These are phyloP conservation scores for Petromus typicus DNA, from an alignment of 2,113 vertebrate species.

Conservation along the genomic window DNA sequence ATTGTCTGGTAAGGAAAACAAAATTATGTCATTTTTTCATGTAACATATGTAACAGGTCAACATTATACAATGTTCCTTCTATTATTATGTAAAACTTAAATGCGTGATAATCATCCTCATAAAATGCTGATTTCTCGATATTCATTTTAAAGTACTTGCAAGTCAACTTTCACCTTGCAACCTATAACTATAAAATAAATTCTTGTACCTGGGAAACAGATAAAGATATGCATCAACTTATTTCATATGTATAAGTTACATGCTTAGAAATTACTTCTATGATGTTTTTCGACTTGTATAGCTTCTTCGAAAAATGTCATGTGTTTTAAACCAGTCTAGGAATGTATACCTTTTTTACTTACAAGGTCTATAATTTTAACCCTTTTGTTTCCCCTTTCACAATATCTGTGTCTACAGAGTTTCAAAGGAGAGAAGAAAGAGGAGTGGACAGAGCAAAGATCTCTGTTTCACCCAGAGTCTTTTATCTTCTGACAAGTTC, in stretches of 20 bases:
- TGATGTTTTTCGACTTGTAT: conserved; percentile 52
- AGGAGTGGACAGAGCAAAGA: not conserved
- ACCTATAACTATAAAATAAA: conserved; percentile 35
- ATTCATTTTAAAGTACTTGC: conserved; percentile 30
- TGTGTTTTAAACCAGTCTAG: conserved; percentile 42
- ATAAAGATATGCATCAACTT: conserved; percentile 25
- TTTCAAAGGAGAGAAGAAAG: not conserved
- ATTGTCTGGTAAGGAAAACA: not conserved
- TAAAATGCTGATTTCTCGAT: not conserved
- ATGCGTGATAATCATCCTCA: conserved; percentile 23
- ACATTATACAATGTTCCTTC: conserved; percentile 7
- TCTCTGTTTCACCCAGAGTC: conserved; percentile 51
- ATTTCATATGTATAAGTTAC: conserved; percentile 52
- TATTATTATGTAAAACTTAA: conserved; percentile 12
- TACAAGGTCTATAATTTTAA: conserved; percentile 51
- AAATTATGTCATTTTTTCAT: not conserved
- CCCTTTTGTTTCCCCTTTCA: conserved; percentile 33
- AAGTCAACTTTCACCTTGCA: conserved; percentile 19
- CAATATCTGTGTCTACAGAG: conserved; percentile 52
- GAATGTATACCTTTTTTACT: conserved; percentile 56
- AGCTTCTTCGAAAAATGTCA: not conserved
- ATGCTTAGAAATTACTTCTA: conserved; percentile 41
- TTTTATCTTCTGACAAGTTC: conserved; percentile 21
- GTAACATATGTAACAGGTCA: not conserved
- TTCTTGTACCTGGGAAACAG: conserved; percentile 7